A percentile compares a stretch with the other conserved stretches of the same genome.
Conservation (phyloP, 2,888 invertebrate genomes). For the Dasysyrphus albostriatus region DNA sequence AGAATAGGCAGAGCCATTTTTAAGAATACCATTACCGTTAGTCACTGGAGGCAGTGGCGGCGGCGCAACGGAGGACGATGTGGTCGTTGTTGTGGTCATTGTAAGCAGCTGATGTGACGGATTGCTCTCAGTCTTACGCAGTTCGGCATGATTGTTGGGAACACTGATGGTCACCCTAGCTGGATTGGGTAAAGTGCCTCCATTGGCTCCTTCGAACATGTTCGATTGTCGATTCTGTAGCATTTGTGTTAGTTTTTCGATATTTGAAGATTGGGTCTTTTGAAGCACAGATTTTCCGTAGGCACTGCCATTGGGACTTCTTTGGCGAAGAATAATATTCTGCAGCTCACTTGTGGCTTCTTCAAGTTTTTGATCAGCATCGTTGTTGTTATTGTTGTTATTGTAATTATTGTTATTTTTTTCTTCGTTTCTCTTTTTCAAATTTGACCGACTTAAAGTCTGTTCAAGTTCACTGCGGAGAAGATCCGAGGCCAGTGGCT, state of each 20-base stretch:
- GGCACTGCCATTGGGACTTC: constrained; percentile 63
- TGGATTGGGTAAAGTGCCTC: constrained; percentile 64
- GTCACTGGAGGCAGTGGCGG: background rate
- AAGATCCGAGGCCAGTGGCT: constrained; percentile 85
- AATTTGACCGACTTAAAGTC: constrained; percentile 90
- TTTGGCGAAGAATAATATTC: constrained; percentile 69
- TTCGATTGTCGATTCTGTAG: constrained; percentile 75
- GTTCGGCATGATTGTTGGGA: constrained; percentile 75
- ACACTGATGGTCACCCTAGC: constrained; percentile 74
- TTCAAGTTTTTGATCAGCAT: constrained; percentile 83
- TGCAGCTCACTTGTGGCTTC: constrained; percentile 68
- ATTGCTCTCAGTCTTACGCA: constrained; percentile 79
- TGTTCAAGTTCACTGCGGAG: constrained; percentile 90
- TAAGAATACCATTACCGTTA: constrained; percentile 84
- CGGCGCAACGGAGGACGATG: background rate
- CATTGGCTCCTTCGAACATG: constrained; percentile 42
- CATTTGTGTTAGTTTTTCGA: constrained; percentile 77
- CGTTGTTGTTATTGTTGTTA: constrained; percentile 8
- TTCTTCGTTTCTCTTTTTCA: constrained; percentile 88
- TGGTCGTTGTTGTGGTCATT: background rate
- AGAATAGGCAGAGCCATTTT: constrained; percentile 81
- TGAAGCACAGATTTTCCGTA: constrained; percentile 71
- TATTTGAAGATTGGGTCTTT: constrained; percentile 77
- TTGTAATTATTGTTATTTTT: constrained; percentile 43
- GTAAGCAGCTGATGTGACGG: constrained; percentile 67